Percentiles rank a stretch among this genome's conserved stretches.
phyloP scores from a whole-genome alignment of 64 coral and sea anemone genomes.

The Montipora cactus region DNA sequence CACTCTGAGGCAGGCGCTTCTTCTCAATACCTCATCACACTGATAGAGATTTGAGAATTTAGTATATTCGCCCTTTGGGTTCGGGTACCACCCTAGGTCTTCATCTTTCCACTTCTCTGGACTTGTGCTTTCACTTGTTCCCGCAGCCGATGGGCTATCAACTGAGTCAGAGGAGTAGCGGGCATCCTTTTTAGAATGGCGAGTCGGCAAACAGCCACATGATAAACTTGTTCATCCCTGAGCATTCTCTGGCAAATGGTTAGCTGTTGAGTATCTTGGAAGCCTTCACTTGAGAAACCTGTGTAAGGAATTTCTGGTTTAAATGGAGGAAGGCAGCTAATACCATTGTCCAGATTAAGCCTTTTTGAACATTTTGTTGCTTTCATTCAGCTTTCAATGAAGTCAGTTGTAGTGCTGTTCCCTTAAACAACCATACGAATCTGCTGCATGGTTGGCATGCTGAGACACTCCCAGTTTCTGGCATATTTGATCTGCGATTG shows the following conservation, averaged over 20 bases:
- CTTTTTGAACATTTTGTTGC: conserved; percentile 31
- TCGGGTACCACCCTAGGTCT: too few relatives aligned
- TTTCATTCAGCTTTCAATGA: conserved; percentile 39
- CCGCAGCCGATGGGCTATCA: too few relatives aligned
- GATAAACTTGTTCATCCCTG: conserved; percentile 37
- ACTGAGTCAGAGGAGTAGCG: too few relatives aligned
- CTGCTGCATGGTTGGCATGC: background rate
- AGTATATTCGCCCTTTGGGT: too few relatives aligned
- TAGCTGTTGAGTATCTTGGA: conserved; percentile 28
- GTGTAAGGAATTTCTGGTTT: conserved; percentile 36
- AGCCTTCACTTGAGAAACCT: conserved; percentile 12
- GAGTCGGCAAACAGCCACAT: background rate
- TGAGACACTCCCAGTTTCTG: too few relatives aligned
- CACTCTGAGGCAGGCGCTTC: conserved; percentile 53
- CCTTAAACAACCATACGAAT: background rate
- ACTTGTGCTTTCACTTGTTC: too few relatives aligned
- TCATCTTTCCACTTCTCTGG: too few relatives aligned
- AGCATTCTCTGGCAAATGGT: conserved; percentile 39
- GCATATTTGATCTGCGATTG: too few relatives aligned
- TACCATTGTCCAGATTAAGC: conserved; percentile 48
- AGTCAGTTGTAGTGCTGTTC: conserved; percentile 16
- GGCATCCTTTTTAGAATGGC: too few relatives aligned
- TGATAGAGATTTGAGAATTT: conserved; percentile 11
- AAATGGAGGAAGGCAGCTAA: conserved; percentile 42
- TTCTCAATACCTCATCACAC: conserved; percentile 57